Evolutionary conservation across 2,888 invertebrate genomes (phyloP).

Genomic region (Ectropis crepuscularia): DNA sequence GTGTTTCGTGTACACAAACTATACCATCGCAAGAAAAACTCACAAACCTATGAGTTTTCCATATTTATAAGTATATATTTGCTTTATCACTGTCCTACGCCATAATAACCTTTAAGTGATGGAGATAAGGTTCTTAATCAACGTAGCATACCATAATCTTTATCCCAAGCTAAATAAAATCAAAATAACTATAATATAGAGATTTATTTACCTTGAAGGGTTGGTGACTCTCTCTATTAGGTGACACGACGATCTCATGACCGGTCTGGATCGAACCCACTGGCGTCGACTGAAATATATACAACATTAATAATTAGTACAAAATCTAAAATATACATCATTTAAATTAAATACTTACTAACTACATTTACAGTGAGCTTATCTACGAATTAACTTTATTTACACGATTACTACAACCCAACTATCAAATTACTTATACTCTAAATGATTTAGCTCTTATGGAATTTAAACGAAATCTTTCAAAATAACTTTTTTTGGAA

Average conservation of each 20-base stretch:
- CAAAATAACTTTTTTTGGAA: too few relatives aligned
- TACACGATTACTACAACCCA: background rate
- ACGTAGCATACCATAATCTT: slow-evolving; percentile 1
- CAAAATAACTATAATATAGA: background rate
- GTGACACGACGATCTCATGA: slow-evolving; percentile 95
- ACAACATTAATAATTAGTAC: background rate
- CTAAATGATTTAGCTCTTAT: background rate
- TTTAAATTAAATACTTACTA: background rate
- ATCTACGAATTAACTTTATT: background rate
- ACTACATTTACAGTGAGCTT: slow-evolving; percentile 2
- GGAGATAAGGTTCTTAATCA: too few relatives aligned
- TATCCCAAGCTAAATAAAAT: background rate
- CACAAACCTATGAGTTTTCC: too few relatives aligned
- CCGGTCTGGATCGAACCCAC: slow-evolving; percentile 96
- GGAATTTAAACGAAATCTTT: too few relatives aligned
- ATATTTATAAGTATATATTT: too few relatives aligned
- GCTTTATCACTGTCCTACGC: too few relatives aligned
- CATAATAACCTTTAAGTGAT: too few relatives aligned
- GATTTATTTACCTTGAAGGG: slow-evolving; percentile 86
- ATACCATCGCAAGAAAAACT: too few relatives aligned
- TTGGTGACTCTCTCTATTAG: slow-evolving; percentile 94
- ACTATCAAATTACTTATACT: background rate
- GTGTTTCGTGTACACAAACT: too few relatives aligned
- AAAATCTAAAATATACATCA: background rate
- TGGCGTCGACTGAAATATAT: slow-evolving; percentile 92